These are phyloP conservation scores for Wiebesia pumilae DNA, from an alignment of 1,140 invertebrate genomes.

Conservation along the genomic window DNA sequence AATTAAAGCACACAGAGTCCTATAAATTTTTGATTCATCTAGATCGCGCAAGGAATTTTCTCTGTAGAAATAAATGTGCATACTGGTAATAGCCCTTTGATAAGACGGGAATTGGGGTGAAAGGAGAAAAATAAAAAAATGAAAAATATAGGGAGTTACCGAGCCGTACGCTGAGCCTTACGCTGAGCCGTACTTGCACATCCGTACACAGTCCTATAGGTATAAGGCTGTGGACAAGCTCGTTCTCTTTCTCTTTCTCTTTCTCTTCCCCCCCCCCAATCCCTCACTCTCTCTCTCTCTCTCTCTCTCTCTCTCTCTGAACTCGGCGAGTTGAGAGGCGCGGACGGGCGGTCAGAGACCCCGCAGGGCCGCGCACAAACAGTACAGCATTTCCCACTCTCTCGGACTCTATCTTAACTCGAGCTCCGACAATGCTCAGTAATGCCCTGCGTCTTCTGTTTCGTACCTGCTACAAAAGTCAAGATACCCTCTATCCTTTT, in stretches of 20 bases:
- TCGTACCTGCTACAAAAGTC: slow-evolving; percentile 9
- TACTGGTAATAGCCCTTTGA: background rate
- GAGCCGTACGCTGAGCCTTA: background rate
- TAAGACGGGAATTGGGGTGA: background rate
- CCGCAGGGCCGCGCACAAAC: slow-evolving; percentile 74
- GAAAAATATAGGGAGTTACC: background rate
- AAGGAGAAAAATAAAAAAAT: background rate
- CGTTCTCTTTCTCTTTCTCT: slow-evolving; percentile 14
- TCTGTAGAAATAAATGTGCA: background rate
- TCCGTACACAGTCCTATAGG: slow-evolving; percentile 61
- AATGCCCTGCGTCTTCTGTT: slow-evolving; percentile 51
- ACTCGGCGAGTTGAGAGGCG: slow-evolving; percentile 71
- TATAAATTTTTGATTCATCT: background rate
- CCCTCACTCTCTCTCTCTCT: slow-evolving; percentile 41
- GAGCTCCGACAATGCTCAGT: slow-evolving; percentile 69
- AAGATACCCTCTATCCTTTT: slow-evolving; percentile 1
- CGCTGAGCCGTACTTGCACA: slow-evolving; percentile 49
- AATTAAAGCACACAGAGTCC: background rate
- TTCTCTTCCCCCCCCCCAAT: background rate
- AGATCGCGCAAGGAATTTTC: background rate
- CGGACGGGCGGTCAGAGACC: slow-evolving; percentile 75
- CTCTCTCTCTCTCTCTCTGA: slow-evolving; percentile 51
- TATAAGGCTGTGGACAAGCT: slow-evolving; percentile 63
- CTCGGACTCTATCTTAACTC: slow-evolving; percentile 71
- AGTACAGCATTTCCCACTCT: slow-evolving; percentile 74